Evolutionary conservation across 2,113 vertebrate genomes (phyloP).

Genomic region (Aegotheles bennettii): DNA sequence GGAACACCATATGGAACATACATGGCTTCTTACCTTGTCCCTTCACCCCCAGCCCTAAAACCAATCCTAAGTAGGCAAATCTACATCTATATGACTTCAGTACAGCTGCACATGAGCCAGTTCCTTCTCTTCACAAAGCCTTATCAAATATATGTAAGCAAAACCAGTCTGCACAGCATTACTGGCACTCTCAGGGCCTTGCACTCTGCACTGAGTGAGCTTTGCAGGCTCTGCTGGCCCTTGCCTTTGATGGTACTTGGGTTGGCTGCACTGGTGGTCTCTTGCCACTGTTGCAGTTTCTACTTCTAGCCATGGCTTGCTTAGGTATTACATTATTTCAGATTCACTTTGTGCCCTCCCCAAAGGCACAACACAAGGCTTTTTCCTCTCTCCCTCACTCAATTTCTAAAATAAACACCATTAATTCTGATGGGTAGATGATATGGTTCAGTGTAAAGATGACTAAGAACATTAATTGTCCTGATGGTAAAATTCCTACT

Average conservation of each 20-base stretch:
- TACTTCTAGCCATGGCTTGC: neutral
- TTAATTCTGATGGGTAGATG: neutral
- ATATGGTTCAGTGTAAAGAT: neutral
- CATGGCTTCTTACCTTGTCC: neutral
- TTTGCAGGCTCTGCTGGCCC: neutral
- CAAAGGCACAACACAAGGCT: neutral
- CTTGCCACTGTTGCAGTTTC: neutral
- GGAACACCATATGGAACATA: neutral
- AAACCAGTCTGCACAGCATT: neutral
- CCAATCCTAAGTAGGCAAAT: neutral
- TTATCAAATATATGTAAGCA: neutral
- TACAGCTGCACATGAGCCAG: neutral
- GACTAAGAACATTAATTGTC: neutral
- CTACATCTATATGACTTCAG: neutral
- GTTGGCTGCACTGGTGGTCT: neutral
- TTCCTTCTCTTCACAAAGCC: neutral
- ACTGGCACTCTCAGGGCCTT: neutral
- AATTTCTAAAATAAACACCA: neutral
- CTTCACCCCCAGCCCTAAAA: neutral
- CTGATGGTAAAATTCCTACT: neutral
- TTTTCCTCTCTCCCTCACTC: neutral
- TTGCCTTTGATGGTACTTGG: neutral
- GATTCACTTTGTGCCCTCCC: neutral
- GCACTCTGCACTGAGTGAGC: neutral
- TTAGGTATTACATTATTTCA: conserved; percentile 49